Evolutionary conservation across 2,113 vertebrate species (phyloP).

Genomic region (Otocyon megalotis): DNA sequence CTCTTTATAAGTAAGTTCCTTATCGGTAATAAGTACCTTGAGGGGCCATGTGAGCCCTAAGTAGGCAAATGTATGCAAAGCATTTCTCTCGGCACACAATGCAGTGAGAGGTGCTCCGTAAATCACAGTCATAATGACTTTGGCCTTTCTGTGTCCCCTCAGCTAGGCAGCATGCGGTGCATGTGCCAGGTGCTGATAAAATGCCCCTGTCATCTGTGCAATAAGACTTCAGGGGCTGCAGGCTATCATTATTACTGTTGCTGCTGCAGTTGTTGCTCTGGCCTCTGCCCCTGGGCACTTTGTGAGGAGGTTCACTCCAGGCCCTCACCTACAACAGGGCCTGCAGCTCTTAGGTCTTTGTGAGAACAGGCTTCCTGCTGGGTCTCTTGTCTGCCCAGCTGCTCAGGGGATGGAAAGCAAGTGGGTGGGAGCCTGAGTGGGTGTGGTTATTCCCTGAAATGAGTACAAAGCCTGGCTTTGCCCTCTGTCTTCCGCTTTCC

Average conservation of each 20-base stretch:
- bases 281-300: neutral
- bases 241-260: neutral
- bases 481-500: neutral
- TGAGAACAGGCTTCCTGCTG: neutral
- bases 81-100: neutral
- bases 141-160: neutral
- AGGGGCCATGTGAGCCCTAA: neutral
- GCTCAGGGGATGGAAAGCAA: neutral
- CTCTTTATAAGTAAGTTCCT: neutral
- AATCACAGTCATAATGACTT: neutral
- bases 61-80: neutral
- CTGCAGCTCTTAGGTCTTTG: neutral
- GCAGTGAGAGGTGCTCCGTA: neutral
- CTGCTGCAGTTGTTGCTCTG: neutral
- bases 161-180: neutral
- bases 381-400: neutral
- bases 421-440: neutral
- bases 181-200: neutral
- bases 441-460: slow-evolving; percentile 53
- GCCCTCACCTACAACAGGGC: neutral
- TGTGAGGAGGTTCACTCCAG: neutral
- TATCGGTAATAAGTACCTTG: neutral
- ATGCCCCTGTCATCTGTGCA: neutral
- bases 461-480: slow-evolving; percentile 54
- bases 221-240: neutral